Base-by-base conservation (phyloP, 2,888 invertebrate genomes). In the Melanotus villosus region DNA sequence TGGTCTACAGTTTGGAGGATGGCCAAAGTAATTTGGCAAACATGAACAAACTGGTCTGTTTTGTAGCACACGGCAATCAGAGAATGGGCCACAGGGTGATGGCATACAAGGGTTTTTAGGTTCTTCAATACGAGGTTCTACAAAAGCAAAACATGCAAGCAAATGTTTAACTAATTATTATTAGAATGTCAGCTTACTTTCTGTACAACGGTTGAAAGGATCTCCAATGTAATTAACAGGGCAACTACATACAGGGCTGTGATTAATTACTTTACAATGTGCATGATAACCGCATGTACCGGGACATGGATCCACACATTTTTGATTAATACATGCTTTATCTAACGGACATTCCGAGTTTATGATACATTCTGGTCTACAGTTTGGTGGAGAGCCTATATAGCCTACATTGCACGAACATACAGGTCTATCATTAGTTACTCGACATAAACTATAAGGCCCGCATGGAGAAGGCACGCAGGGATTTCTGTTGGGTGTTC, bases 391-490 rank as follows among this genome's bases (percentile, higher is more conserved):
- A 62, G 92, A 88, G 66, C 94, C 93, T 74, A 91, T 86, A 83
- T 90, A 93, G 73, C 90, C 89, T 67, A 89, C 88, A 76, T 90
- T 88, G 79, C 94, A 94, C 69, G 93, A 92, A 83, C 94, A 94
- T 70, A 92, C 91, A 45, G 93, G 92, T 82, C 92, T 90, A 56
- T 90, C 90, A 77, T 91, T 90, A 78, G 90, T 88, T 56, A 89
- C 88, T 63, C 91, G 89, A 84, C 94, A 94, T 77, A 90, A 88
- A 84, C 93, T 93, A 81, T 93, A 92, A 9, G 92, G 90, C 71
- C 93, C 93, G 83, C 94, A 94, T 71, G 93, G 93, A 75, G 92
- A 91, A 70, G 93, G 93, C 79, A 89, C 86, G 81, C 94, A 94
- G 19, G 93, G 93, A 81, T 92, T 89, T 80, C 86, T 82, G n/a